Conservation (phyloP, 2,113 vertebrate genomes). For the Ptilorrhoa leucosticta region DNA sequence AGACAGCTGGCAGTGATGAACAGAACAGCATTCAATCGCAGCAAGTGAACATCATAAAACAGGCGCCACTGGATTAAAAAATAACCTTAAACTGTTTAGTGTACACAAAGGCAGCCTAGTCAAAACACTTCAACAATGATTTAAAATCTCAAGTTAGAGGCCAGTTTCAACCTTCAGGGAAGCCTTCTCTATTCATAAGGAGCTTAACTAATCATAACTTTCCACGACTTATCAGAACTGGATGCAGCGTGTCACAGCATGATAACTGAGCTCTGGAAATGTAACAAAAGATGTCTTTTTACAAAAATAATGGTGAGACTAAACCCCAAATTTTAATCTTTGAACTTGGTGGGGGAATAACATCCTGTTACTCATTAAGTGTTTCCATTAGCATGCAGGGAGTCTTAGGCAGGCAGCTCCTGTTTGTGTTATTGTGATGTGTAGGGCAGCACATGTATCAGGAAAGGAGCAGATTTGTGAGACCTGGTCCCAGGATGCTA, state of each 20-base stretch:
- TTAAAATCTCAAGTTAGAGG: constrained; percentile 49
- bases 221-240: constrained; percentile 59
- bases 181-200: constrained; percentile 39
- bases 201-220: constrained; percentile 62
- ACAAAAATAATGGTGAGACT: constrained; percentile 59
- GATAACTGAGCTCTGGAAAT: constrained; percentile 58
- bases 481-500: constrained; percentile 1
- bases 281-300: constrained; percentile 62
- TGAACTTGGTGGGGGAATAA: constrained; percentile 31
- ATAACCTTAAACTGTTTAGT: constrained; percentile 54
- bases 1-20: constrained; percentile 45
- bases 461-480: constrained; percentile 48
- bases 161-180: constrained; percentile 35
- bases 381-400: constrained; percentile 36
- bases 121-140: constrained; percentile 52
- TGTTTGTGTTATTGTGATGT: constrained; percentile 7
- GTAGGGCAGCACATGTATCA: constrained; percentile 20
- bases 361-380: constrained; percentile 64
- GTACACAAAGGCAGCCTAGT: constrained; percentile 46
- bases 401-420: constrained; percentile 46
- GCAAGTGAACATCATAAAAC: constrained; percentile 14
- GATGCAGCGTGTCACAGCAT: constrained; percentile 48
- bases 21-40: constrained; percentile 24
- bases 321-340: constrained; percentile 72
- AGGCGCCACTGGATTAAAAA: constrained; percentile 32